Conservation (phyloP, 2,113 vertebrate genomes). For the Monopterus albus region DNA sequence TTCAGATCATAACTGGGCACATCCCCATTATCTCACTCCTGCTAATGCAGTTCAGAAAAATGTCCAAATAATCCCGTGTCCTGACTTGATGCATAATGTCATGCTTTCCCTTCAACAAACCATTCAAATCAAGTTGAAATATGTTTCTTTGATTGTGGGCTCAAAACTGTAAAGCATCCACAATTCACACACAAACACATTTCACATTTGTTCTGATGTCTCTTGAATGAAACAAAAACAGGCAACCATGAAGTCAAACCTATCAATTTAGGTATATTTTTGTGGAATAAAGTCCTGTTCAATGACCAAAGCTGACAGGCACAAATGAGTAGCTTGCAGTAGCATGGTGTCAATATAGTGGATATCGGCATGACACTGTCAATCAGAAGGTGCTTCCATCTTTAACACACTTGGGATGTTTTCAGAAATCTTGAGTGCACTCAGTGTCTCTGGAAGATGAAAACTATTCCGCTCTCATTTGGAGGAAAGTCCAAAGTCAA, state of each 20-base stretch:
- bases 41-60: background rate
- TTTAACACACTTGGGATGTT: background rate
- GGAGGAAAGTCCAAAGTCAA: slow-evolving; percentile 12
- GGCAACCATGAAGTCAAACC: background rate
- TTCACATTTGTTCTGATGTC: background rate
- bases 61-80: background rate
- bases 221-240: background rate
- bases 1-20: background rate
- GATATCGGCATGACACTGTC: background rate
- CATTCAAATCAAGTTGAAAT: background rate
- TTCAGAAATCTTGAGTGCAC: background rate
- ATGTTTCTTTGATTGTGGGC: background rate
- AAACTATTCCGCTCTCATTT: slow-evolving; percentile 12
- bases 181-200: background rate
- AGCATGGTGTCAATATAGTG: too few species aligned
- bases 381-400: background rate
- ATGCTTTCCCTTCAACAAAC: too few species aligned
- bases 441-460: slow-evolving; percentile 1
- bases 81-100: too few species aligned
- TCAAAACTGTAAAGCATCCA: background rate
- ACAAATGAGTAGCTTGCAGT: slow-evolving; percentile 16
- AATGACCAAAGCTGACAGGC: background rate
- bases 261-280: background rate
- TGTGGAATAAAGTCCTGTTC: background rate
- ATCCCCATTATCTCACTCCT: background rate